Conservation (phyloP, 2,888 invertebrate species). For the Dermolepida albohirtum region DNA sequence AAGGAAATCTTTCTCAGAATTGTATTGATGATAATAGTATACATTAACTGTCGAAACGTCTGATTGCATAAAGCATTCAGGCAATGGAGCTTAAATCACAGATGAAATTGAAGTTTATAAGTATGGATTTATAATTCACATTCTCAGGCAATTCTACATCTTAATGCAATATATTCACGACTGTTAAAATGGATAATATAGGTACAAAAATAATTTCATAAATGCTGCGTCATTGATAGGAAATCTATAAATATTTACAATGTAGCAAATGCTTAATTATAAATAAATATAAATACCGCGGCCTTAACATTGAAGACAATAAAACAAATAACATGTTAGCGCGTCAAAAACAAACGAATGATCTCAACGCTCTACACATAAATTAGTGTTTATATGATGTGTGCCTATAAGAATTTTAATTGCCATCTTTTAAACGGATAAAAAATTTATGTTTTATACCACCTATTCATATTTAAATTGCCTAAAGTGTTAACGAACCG, state of each 20-base stretch:
- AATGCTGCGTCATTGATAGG: slow-evolving; percentile 20
- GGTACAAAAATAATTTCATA: neutral
- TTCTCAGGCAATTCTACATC: too few species aligned
- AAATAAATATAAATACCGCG: slow-evolving; percentile 20
- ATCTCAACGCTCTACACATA: slow-evolving; percentile 32
- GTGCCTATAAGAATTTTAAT: slow-evolving; percentile 34
- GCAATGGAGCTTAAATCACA: too few species aligned
- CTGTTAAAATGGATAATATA: too few species aligned
- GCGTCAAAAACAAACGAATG: slow-evolving; percentile 33
- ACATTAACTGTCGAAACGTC: too few species aligned
- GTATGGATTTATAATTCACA: too few species aligned
- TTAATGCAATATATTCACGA: too few species aligned
- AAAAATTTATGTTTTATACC: slow-evolving; percentile 14
- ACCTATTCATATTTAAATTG: slow-evolving; percentile 14
- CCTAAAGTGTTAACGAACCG: slow-evolving; percentile 24
- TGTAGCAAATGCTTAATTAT: slow-evolving; percentile 32
- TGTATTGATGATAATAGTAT: too few species aligned
- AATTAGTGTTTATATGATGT: slow-evolving; percentile 27
- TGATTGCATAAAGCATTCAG: too few species aligned
- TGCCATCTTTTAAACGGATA: slow-evolving; percentile 26
- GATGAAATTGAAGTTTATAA: too few species aligned
- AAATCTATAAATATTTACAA: slow-evolving; percentile 30
- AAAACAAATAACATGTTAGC: slow-evolving; percentile 27
- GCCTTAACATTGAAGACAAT: slow-evolving; percentile 31
- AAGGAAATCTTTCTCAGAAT: too few species aligned